Conservation (phyloP, 2,888 invertebrate genomes). For the Gerris lacustris region DNA sequence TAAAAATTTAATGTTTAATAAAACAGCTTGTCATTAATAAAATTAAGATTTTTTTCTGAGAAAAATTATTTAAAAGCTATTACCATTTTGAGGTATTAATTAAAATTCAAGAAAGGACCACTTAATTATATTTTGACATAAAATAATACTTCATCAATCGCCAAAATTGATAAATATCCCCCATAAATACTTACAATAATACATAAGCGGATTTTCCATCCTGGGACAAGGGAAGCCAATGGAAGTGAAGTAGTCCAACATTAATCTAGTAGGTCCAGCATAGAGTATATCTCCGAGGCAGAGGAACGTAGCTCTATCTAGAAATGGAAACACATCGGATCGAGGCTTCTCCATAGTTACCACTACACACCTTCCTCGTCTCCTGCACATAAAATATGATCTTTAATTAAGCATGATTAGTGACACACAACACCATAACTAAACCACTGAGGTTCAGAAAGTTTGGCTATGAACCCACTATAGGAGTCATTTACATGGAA, state of each 20-base stretch:
- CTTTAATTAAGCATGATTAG: background rate
- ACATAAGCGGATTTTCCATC: conserved; percentile 94
- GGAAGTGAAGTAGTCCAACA: conserved; percentile 86
- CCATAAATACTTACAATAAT: conserved; percentile 61
- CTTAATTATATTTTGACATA: too few relatives aligned
- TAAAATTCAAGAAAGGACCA: too few relatives aligned
- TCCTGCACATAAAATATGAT: conserved; percentile 48
- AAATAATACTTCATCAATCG: too few relatives aligned
- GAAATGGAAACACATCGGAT: conserved; percentile 87
- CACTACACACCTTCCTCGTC: conserved; percentile 79
- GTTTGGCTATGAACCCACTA: too few relatives aligned
- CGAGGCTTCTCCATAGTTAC: conserved; percentile 83
- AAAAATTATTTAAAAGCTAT: too few relatives aligned
- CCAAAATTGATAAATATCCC: too few relatives aligned
- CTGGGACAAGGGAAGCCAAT: conserved; percentile 96
- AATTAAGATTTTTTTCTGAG: too few relatives aligned
- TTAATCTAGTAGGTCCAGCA: conserved; percentile 78
- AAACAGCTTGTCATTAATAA: too few relatives aligned
- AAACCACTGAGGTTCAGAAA: too few relatives aligned
- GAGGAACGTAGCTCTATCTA: conserved; percentile 80
- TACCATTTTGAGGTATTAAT: too few relatives aligned
- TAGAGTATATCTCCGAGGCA: conserved; percentile 86
- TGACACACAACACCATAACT: background rate
- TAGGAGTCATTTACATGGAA: too few relatives aligned
- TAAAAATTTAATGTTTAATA: too few relatives aligned